Conservation (phyloP, 92 coral and sea anemone genomes). For the Zoanthus sansibaricus region DNA sequence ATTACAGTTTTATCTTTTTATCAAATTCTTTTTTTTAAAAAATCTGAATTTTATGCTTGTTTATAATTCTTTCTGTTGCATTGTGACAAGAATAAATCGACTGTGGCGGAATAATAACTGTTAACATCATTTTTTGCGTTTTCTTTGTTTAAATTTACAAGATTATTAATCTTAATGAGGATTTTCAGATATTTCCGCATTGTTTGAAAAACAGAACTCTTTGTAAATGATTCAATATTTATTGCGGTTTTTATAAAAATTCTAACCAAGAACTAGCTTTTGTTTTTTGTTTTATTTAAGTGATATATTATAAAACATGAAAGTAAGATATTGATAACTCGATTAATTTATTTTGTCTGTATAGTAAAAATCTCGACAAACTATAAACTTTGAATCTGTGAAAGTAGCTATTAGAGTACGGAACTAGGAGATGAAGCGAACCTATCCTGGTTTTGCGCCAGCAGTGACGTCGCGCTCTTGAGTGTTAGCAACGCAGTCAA, state of each 20-base stretch:
- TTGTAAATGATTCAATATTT: background rate
- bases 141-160: background rate
- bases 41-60: background rate
- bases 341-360: background rate
- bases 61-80: background rate
- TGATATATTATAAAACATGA: too few species aligned
- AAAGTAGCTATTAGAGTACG: background rate
- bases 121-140: background rate
- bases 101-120: too few species aligned
- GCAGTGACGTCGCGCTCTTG: background rate
- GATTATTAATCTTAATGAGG: background rate
- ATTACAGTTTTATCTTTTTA: background rate
- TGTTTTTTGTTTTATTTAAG: background rate
- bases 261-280: background rate
- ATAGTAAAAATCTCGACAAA: background rate
- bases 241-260: constrained; percentile 23
- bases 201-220: too few species aligned
- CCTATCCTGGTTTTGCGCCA: constrained; percentile 7
- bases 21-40: too few species aligned
- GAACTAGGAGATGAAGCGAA: constrained; percentile 9
- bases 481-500: background rate
- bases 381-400: background rate
- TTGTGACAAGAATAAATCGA: background rate
- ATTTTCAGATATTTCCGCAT: background rate
- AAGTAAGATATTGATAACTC: background rate